Evolutionary conservation across 2,888 invertebrate species (phyloP).

Genomic region (Stenotaenia linearis): DNA sequence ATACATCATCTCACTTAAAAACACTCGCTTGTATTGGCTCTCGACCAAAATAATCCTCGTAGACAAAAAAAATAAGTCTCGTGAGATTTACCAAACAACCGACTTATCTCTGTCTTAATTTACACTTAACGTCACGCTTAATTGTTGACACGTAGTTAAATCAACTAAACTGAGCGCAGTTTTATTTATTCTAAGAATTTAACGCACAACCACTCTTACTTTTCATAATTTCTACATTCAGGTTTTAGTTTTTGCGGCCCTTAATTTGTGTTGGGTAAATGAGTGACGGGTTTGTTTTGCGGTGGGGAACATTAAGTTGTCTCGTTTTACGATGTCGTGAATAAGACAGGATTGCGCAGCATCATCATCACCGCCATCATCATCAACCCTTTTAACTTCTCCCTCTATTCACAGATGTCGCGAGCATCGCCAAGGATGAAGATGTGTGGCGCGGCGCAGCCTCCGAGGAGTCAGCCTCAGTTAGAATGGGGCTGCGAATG

Average conservation of each 20-base stretch:
- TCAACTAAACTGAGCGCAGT: too few species aligned
- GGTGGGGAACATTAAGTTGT: slow-evolving; percentile 13
- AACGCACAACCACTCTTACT: background rate
- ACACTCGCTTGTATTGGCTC: slow-evolving; percentile 17
- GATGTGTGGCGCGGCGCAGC: slow-evolving; percentile 20
- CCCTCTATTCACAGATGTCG: background rate
- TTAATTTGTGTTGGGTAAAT: slow-evolving; percentile 10
- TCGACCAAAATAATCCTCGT: slow-evolving; percentile 5
- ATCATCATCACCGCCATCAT: background rate
- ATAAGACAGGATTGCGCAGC: background rate
- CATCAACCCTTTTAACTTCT: background rate
- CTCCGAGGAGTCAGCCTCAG: background rate
- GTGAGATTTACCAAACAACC: background rate
- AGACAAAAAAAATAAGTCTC: background rate
- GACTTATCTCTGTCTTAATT: background rate
- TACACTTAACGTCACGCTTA: background rate
- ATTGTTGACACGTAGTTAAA: background rate
- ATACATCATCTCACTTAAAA: slow-evolving; percentile 21
- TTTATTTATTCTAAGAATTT: too few species aligned
- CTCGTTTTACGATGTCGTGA: slow-evolving; percentile 21
- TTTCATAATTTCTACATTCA: too few species aligned
- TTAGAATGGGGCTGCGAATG: slow-evolving; percentile 17
- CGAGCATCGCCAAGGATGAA: background rate
- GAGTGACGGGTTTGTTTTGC: slow-evolving; percentile 23
- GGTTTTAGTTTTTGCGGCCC: background rate